Base-by-base conservation (phyloP, 2,113 vertebrate genomes). In the Cyprinus carpio region DNA sequence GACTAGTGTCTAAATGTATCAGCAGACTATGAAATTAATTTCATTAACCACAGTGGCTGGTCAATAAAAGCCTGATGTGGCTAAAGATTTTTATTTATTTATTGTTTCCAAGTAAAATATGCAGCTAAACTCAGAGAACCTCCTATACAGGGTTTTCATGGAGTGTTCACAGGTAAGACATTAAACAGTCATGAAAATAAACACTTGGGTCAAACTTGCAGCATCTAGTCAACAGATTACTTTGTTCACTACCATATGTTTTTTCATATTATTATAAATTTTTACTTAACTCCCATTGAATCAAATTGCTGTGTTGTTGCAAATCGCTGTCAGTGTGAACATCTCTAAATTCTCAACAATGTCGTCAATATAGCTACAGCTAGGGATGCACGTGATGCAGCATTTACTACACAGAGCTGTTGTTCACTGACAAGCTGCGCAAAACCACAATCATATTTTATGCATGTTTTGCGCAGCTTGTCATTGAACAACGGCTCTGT, bases 1-100 rank as follows among this genome's bases (percentile, higher is more conserved):
- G 7, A 29, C 74, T 75, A 20, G 6, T 76, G n/a, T 15, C 74
- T 54, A 49, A 46, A 12, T 74, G 71, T 46, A 74, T 74, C 23
- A 54, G 25, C 74, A 54, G 74, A 76, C 74, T 75, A 51, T 75
- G 43, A 75, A 75, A 75, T 75, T 49, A 49, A 13, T n/a, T 27
- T 75, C 72, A 75, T 75, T 75, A 72, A 72, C 37, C 69, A 40
- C 69, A 40, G 69, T 72, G 69, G 69, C 34, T 43, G 37, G 69
- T 72, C 40, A 12, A 74, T 46, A 23, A 74, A 13, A 15, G 37
- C 11, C 71, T 10, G 12, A 40, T 25, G 40, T 13, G n/a, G 23
- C 20, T 1, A 8, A 12, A 23, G 11, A 1, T 74, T 74, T 74
- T 11, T 13, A 23, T 15, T 27, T 13, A 15, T 27, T 1, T 34